Evolutionary conservation across 2,113 vertebrate species (phyloP).

Genomic region (Larimichthys polyactis): DNA sequence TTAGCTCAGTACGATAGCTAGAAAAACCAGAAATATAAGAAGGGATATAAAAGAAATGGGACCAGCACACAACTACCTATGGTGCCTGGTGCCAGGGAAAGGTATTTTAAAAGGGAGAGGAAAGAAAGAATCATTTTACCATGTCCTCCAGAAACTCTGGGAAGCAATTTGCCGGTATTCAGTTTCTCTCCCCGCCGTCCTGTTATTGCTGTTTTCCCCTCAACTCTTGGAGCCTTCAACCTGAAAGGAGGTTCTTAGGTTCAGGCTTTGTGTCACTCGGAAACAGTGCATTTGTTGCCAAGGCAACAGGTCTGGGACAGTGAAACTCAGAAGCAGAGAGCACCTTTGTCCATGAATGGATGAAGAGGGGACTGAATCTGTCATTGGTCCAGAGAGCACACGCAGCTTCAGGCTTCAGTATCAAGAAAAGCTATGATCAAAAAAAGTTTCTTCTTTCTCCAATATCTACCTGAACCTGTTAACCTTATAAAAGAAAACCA

Average conservation of each 20-base stretch:
- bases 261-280: constrained; percentile 76
- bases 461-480: constrained; percentile 54
- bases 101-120: constrained; percentile 77
- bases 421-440: constrained; percentile 29
- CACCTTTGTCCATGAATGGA: constrained; percentile 68
- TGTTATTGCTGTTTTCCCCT: constrained; percentile 79
- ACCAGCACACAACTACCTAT: constrained; percentile 65
- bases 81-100: constrained; percentile 73
- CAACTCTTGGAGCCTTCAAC: constrained; percentile 68
- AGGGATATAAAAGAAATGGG: constrained; percentile 65
- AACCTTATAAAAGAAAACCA: constrained; percentile 48
- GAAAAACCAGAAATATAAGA: constrained; percentile 60
- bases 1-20: constrained; percentile 62
- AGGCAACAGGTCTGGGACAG: constrained; percentile 73
- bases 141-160: constrained; percentile 77
- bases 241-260: constrained; percentile 76
- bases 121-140: constrained; percentile 78
- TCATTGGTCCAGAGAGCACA: constrained; percentile 47
- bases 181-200: constrained; percentile 77
- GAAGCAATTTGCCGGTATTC: constrained; percentile 75
- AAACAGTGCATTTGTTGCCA: constrained; percentile 79
- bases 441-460: constrained; percentile 27
- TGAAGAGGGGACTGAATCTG: constrained; percentile 50
- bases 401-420: constrained; percentile 23
- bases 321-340: constrained; percentile 67